A percentile compares a stretch with the other conserved stretches of the same genome.
Conservation (phyloP, 2,888 invertebrate species). For the Cerceris ruficornis region DNA sequence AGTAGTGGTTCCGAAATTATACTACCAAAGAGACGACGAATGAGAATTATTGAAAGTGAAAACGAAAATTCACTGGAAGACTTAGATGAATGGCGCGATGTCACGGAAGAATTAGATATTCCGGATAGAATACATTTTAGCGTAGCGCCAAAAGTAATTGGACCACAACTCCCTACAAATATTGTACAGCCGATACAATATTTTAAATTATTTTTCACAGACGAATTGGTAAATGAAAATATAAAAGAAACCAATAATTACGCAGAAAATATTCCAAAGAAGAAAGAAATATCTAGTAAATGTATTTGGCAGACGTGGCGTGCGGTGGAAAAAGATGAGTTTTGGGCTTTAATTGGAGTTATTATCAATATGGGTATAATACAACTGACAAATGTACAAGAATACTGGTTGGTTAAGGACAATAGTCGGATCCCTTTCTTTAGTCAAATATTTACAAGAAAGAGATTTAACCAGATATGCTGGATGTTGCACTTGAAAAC, state of each 20-base stretch:
- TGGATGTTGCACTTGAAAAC: constrained; percentile 52
- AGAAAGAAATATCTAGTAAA: constrained; percentile 31
- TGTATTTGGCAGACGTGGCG: constrained; percentile 33
- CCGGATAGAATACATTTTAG: constrained; percentile 36
- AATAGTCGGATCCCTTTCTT: too few species aligned
- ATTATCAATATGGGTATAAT: constrained; percentile 58
- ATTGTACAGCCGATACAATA: constrained; percentile 35
- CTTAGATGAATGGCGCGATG: too few species aligned
- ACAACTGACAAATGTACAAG: constrained; percentile 42
- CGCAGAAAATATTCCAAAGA: too few species aligned
- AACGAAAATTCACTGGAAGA: too few species aligned
- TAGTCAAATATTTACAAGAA: too few species aligned
- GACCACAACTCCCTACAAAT: constrained; percentile 29
- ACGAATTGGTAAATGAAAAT: too few species aligned
- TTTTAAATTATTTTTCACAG: constrained; percentile 34
- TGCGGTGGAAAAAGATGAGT: constrained; percentile 46
- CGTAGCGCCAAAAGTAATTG: constrained; percentile 35
- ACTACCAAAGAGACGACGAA: too few species aligned
- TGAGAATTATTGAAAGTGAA: too few species aligned
- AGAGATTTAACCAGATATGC: constrained; percentile 52
- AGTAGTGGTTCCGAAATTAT: too few species aligned
- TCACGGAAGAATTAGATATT: too few species aligned
- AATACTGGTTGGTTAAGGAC: too few species aligned
- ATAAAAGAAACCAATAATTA: too few species aligned
- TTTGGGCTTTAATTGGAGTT: constrained; percentile 57